Evolutionary conservation across 2,888 invertebrate genomes (phyloP).

Genomic region (Tiphia femorata): DNA sequence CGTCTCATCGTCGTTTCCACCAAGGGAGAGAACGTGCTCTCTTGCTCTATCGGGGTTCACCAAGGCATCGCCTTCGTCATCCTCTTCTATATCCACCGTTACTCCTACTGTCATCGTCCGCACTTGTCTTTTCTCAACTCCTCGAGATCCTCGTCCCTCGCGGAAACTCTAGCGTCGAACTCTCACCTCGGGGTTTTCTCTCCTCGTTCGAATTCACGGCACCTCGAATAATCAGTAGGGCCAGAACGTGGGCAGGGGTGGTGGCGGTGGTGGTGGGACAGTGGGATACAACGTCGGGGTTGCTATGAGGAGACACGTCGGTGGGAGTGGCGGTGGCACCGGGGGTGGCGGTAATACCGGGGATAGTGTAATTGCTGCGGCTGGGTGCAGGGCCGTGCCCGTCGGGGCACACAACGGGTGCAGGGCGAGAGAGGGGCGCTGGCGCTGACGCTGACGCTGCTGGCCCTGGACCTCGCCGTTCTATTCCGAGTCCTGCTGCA

Average conservation of each 20-base stretch:
- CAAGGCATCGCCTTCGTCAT: too few species aligned
- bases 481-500: conserved; percentile 69
- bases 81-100: too few species aligned
- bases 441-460: conserved; percentile 65
- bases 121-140: too few species aligned
- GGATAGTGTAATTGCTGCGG: conserved; percentile 66
- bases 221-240: conserved; percentile 60
- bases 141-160: background rate
- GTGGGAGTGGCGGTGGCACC: conserved; percentile 60
- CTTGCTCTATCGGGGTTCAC: too few species aligned
- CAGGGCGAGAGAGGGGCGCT: conserved; percentile 62
- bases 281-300: conserved; percentile 62
- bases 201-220: conserved; percentile 21
- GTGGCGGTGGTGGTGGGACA: conserved; percentile 61
- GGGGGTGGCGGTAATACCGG: conserved; percentile 62
- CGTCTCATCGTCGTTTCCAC: too few species aligned
- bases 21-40: too few species aligned
- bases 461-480: conserved; percentile 69
- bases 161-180: conserved; percentile 11
- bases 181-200: conserved; percentile 5
- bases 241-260: conserved; percentile 66
- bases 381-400: conserved; percentile 56
- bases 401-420: conserved; percentile 56
- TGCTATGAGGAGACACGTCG: conserved; percentile 64
- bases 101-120: too few species aligned